Evolutionary conservation across 2,113 vertebrate species (phyloP), one percentile per base, ranked within the genome.

Genomic region (Alethe diademata): DNA sequence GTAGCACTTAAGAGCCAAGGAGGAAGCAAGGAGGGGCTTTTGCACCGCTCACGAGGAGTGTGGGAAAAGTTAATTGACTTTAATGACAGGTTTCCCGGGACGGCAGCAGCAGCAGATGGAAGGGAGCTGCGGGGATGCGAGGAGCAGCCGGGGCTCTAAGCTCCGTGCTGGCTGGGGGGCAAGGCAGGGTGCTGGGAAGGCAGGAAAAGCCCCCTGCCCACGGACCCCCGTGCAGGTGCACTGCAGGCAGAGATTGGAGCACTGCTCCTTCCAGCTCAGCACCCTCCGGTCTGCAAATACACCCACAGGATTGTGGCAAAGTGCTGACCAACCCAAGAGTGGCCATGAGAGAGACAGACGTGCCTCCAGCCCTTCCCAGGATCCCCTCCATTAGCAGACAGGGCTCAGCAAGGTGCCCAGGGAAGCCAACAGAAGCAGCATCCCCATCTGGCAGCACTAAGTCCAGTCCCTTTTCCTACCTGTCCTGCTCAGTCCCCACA

Each of bases 21-120:
- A 98, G 98, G 98, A 99, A 99, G 98, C 98, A 66, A 94, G 98
- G 97, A 97, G 98, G 97, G 97, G 88, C 91, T 91, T 92, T 61
- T 96, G 96, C 97, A 95, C 97, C 74, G 96, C 97, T 98, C 93
- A 50, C 90, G 65, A 95, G 96, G 98, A 99, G 98, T 99, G 98
- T 99, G 99, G 98, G 99, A 99, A 99, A 99, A 98, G 98, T 98
- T 99, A 98, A 98, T 98, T 98, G 98, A 98, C 98, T 98, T 98
- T 98, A 99, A 98, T 98, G 98, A 98, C 98, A 98, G 98, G 98
- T 98, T 98, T 98, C 98, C 98, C 96, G 89, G 92, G 94, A 83
- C 16, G 6, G 96, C 65, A 88, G 85, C 72, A 33, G 84, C 29
- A 6, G 65, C 43, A 33, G 33, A 69, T 15, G 64, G 90, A 65